phyloP scores from a whole-genome alignment of 2,797 vertebrate genomes.

The Oreonectes daqikongensis region DNA sequence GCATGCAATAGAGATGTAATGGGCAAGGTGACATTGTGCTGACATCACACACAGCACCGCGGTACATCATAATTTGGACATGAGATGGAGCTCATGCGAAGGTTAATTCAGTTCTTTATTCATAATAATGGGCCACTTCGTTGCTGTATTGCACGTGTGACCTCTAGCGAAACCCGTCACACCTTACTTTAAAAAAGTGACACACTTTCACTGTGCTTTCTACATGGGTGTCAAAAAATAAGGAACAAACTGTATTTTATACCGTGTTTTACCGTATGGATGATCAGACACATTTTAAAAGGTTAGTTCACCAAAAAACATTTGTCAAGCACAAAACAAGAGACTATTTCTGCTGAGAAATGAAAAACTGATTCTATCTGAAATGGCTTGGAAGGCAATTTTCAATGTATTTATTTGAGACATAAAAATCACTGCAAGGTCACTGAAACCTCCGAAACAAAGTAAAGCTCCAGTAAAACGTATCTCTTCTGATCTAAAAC shows the following conservation, averaged over 20 bases:
- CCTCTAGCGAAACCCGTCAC: constrained; percentile 1
- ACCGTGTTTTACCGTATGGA: not conserved
- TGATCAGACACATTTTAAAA: not conserved
- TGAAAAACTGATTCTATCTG: not conserved
- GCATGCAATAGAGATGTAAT: constrained; percentile 37
- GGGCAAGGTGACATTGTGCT: constrained; percentile 52
- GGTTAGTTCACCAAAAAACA: not conserved
- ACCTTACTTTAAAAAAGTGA: not conserved
- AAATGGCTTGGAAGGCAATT: not conserved
- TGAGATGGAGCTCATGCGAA: constrained; percentile 15
- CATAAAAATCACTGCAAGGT: not conserved
- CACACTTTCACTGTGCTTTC: not conserved
- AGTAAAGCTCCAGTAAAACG: constrained; percentile 14
- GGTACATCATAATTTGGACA: constrained; percentile 46
- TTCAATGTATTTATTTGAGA: not conserved
- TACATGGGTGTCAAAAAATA: constrained; percentile 1
- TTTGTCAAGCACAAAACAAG: not conserved
- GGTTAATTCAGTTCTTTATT: constrained; percentile 43
- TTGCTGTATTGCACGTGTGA: constrained; percentile 16
- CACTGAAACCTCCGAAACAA: constrained; percentile 32
- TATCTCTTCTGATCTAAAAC: constrained; percentile 66
- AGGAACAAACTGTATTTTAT: no score
- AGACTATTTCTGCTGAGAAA: not conserved
- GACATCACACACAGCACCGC: constrained; percentile 24
- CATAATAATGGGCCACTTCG: constrained; percentile 36